Evolutionary conservation across 2,888 invertebrate species (phyloP), one percentile per base, ranked within the genome.

Genomic region (Phalera bucephala): DNA sequence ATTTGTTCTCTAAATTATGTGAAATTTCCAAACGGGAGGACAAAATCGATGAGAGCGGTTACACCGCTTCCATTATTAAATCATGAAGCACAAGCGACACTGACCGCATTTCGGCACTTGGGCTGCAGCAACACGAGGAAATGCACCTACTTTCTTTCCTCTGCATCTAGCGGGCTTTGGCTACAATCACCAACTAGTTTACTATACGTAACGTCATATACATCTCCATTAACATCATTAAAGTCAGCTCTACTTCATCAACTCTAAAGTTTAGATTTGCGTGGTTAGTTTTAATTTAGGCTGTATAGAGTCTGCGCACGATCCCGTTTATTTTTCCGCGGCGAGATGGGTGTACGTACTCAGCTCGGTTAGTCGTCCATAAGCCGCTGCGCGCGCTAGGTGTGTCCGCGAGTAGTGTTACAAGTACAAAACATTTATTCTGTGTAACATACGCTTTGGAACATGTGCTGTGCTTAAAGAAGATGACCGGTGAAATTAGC

Each of bases 101-200:
- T 80, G 84, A 69, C 83, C 85, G 80, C 80, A 65, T 73, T 80
- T 72, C 51, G 56, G 59, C 46, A 57, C 59, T 51, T 58, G 64
- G 64, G 68, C 69, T 72, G 72, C 84, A 86, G 77, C 81, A 71
- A 63, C 57, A 51, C 53, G 53, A 68, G 76, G 79, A 83, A 84
- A 84, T 77, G 84, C 80, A 70, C 81, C 84, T 81, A 86, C 86
- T 86, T 87, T 84, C 85, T 85, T 85, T 79, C 73, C 67, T 72
- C 73, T 79, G 79, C 83, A 83, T 71, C 80, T 79, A 80, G 74
- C 72, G 50, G 65, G 58, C 64, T 68, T 68, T 64, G 54, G 54
- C 61, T 52, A 71, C 68, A 69, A 66, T 68, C 62, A 48, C 63
- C 50, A 49, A 33, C 34, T 25, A 21, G 36, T 12, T 21, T 34